These are phyloP conservation scores for Hypsopygia costalis DNA, from an alignment of 2,888 invertebrate species.

Conservation along the genomic window DNA sequence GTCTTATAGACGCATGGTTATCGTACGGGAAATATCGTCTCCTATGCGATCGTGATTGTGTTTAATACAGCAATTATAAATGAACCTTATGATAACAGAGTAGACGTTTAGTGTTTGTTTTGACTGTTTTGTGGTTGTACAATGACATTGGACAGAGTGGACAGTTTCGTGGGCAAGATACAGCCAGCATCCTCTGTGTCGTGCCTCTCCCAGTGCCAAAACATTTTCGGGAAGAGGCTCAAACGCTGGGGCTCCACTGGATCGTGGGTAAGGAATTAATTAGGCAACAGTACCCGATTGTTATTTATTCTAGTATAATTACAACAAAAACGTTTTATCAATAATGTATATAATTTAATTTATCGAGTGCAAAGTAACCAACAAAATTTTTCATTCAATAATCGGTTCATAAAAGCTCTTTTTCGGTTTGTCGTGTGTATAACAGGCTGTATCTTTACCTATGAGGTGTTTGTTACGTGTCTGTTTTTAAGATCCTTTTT, in stretches of 20 bases:
- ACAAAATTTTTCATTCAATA: too few species aligned
- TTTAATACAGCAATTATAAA: background rate
- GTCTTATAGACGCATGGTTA: background rate
- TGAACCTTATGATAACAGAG: background rate
- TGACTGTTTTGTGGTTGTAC: slow-evolving; percentile 34
- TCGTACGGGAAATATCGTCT: background rate
- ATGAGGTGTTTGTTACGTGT: too few species aligned
- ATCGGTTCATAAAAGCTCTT: too few species aligned
- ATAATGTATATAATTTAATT: too few species aligned
- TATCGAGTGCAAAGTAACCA: too few species aligned
- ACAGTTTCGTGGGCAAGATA: slow-evolving; percentile 69
- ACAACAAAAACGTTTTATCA: too few species aligned
- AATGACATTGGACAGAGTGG: slow-evolving; percentile 73
- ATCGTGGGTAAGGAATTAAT: slow-evolving; percentile 82
- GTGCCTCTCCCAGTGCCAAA: slow-evolving; percentile 80
- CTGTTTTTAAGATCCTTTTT: too few species aligned
- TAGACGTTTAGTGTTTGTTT: slow-evolving; percentile 19
- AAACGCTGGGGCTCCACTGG: slow-evolving; percentile 88
- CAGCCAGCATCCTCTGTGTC: slow-evolving; percentile 75
- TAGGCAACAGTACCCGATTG: background rate
- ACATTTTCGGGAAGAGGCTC: slow-evolving; percentile 83
- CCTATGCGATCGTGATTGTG: slow-evolving; percentile 3
- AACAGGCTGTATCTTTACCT: too few species aligned
- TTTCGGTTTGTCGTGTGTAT: too few species aligned
- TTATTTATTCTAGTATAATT: background rate